phyloP scores from a whole-genome alignment of 2,797 vertebrate genomes.

The Vultur gryphus region DNA sequence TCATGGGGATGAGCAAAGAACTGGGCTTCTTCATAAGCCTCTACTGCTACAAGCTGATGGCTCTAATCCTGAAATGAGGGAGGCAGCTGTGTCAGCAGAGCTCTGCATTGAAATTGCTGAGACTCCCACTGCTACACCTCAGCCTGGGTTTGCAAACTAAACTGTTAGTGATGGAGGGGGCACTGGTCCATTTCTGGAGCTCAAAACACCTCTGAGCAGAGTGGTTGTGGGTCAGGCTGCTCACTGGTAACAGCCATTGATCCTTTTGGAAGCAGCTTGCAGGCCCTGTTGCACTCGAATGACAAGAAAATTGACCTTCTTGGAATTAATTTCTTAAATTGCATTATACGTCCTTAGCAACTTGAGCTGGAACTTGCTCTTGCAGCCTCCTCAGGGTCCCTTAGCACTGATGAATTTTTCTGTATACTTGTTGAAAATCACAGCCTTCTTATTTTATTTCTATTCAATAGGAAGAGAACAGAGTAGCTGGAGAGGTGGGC shows the following conservation, averaged over 20 bases:
- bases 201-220: background rate
- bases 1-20: background rate
- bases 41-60: background rate
- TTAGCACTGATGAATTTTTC: background rate
- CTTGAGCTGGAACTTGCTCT: background rate
- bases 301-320: background rate
- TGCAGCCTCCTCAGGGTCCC: background rate
- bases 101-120: background rate
- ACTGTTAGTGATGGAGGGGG: background rate
- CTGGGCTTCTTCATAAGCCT: background rate
- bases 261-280: background rate
- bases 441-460: background rate
- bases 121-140: background rate
- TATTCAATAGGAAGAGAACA: background rate
- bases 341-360: background rate
- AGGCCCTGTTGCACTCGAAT: background rate
- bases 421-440: background rate
- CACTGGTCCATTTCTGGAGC: background rate
- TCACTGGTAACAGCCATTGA: background rate
- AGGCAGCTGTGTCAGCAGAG: background rate
- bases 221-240: background rate
- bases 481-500: background rate
- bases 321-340: constrained; percentile 2
- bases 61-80: background rate
- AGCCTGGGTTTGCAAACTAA: background rate